A percentile compares a stretch with the other conserved stretches of the same genome.
Conservation (phyloP, 2,888 invertebrate genomes). For the Scaptomyza reducta region DNA sequence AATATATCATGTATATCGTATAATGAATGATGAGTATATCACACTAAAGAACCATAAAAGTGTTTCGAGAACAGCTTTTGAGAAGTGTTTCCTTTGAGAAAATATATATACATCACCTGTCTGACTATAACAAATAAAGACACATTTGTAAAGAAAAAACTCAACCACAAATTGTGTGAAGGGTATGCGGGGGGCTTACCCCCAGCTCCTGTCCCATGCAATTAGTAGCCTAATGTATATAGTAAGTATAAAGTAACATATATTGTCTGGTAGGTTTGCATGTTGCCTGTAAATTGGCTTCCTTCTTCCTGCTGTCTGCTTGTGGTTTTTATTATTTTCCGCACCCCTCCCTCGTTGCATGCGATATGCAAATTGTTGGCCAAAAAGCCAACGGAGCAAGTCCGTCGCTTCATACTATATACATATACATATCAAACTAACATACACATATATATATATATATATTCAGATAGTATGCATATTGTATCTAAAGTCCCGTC, state of each 20-base stretch:
- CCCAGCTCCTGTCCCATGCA: conserved; percentile 3
- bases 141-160: conserved; percentile 7
- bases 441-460: neutral
- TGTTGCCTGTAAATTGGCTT: conserved; percentile 46
- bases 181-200: neutral
- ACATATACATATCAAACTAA: too few relatives aligned
- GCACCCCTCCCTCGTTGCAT: conserved; percentile 46
- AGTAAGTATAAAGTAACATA: neutral
- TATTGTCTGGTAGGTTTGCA: conserved; percentile 19
- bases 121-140: neutral
- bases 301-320: conserved; percentile 57
- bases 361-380: conserved; percentile 70
- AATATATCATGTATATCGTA: neutral
- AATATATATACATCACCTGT: neutral
- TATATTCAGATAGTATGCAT: neutral
- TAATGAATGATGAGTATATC: too few relatives aligned
- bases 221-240: conserved; percentile 27
- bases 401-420: conserved; percentile 3
- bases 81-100: too few relatives aligned
- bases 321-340: conserved; percentile 61
- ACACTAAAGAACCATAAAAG: too few relatives aligned
- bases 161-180: conserved; percentile 5
- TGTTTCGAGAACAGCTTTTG: too few relatives aligned
- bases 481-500: conserved; percentile 11
- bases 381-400: conserved; percentile 51